A percentile compares a stretch with the other conserved stretches of the same genome.
Conservation (phyloP, 2,113 vertebrate species). For the Dendropsophus ebraccatus region DNA sequence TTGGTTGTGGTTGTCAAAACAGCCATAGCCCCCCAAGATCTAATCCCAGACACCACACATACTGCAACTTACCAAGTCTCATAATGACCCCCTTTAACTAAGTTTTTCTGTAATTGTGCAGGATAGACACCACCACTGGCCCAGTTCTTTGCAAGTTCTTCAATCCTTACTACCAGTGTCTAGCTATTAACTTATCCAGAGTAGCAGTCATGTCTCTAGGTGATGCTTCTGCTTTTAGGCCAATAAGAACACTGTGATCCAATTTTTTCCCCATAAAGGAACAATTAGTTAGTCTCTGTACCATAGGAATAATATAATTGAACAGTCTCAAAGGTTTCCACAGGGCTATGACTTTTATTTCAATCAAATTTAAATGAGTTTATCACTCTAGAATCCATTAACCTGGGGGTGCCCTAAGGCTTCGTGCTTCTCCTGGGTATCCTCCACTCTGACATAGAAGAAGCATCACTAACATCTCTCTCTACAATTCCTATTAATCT, state of each 20-base stretch:
- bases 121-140: neutral
- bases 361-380: constrained; percentile 56
- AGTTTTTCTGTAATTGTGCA: neutral
- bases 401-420: constrained; percentile 34
- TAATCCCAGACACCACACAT: neutral
- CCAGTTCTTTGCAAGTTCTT: constrained; percentile 9
- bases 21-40: neutral
- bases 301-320: constrained; percentile 70
- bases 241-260: constrained; percentile 70
- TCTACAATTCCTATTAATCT: neutral
- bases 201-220: constrained; percentile 64
- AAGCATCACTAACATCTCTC: neutral
- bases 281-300: constrained; percentile 66
- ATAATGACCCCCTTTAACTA: neutral
- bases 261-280: constrained; percentile 72
- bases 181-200: constrained; percentile 41
- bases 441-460: constrained; percentile 8
- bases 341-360: constrained; percentile 65
- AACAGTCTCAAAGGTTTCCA: constrained; percentile 63
- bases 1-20: neutral
- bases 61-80: neutral
- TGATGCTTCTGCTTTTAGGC: constrained; percentile 68
- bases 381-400: constrained; percentile 25
- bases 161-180: constrained; percentile 23
- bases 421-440: neutral